Conservation (phyloP, 2,113 vertebrate genomes). For the Grus americana region DNA sequence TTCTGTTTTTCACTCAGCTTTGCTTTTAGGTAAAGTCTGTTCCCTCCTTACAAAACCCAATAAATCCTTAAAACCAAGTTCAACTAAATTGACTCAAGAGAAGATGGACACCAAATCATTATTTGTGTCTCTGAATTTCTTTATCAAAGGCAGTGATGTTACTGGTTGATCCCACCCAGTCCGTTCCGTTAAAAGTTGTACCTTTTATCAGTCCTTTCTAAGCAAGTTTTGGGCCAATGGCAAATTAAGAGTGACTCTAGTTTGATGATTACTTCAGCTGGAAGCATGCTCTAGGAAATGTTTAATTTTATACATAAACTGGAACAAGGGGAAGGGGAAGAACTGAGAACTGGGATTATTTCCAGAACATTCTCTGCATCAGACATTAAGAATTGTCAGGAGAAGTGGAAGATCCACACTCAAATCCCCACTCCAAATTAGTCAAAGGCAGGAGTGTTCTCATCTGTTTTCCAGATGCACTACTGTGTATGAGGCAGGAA, state of each 20-base stretch:
- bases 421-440: not conserved
- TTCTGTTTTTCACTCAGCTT: not conserved
- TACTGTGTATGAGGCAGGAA: not conserved
- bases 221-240: not conserved
- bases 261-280: not conserved
- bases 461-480: not conserved
- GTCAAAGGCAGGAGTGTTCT: not conserved
- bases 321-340: not conserved
- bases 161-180: not conserved
- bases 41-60: not conserved
- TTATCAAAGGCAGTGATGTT: not conserved
- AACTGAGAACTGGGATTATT: not conserved
- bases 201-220: not conserved
- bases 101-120: not conserved
- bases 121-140: not conserved
- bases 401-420: not conserved
- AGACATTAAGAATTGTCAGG: not conserved
- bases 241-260: not conserved
- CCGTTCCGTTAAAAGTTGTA: not conserved
- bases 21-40: not conserved
- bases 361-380: not conserved
- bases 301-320: not conserved
- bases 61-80: not conserved
- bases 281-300: not conserved
- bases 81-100: not conserved